Evolutionary conservation across 2,797 vertebrate species (phyloP), one percentile per base, ranked within the genome.

Genomic region (Epinephelus coioides): DNA sequence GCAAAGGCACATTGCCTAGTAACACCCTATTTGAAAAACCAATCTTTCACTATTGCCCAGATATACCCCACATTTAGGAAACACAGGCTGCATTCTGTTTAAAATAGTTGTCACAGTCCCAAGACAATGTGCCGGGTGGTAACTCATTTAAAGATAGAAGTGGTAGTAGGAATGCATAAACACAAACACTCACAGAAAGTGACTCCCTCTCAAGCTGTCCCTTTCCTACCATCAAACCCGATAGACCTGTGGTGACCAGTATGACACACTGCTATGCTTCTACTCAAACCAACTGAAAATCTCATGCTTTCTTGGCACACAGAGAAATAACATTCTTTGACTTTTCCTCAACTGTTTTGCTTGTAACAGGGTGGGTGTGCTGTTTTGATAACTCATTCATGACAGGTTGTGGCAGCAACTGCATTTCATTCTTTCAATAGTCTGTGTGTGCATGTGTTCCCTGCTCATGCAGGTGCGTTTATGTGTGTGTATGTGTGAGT

Each of bases 31-130:
- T 81, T 76, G 14, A 75, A 74, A 83, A 82, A 60, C 10, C 19
- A 49, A 47, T 50, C 25, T 79, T 75, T 55, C 47, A 40, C 54
- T 65, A 53, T 43, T 74, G 51, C 49, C 53, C 2, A 71, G 8
- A 69, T 61, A 74, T 14, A 73, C 55, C 9, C 13, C 44, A 72
- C 55, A 73, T 86, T 78, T 67, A 79, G 14, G 44, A 81, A 64
- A 25, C 25, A 43, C 23, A 50, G 30, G 38, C 53, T 71, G 63
- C 21, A 34, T 80, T 79, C 21, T 47, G 61, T 69, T 82, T 72
- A 11, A 81, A 85, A 69, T 17, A 69, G 47, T 51, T 53, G 73
- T 60, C 25, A 78, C 23, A 30, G n/a, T 78, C 61, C 44, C 74
- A 57, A 70, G 67, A 53, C 69, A 73, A 54, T 68, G 51, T 60